A percentile compares a stretch with the other conserved stretches of the same genome.
Conservation (phyloP, 2,888 invertebrate genomes). For the Spodoptera exigua region DNA sequence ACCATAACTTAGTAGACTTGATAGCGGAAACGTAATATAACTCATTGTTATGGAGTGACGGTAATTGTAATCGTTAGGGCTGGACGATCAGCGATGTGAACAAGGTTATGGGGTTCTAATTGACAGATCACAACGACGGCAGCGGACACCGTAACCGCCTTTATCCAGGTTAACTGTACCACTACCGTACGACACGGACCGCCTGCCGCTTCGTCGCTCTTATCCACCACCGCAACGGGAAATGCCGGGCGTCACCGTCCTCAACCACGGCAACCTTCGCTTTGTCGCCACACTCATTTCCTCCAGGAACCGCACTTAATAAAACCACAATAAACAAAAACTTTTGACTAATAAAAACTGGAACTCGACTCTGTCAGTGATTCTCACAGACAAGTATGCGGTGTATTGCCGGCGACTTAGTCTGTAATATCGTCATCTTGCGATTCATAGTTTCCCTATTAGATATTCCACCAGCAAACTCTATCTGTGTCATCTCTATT, state of each 20-base stretch:
- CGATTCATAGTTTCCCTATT: slow-evolving; percentile 64
- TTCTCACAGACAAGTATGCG: slow-evolving; percentile 65
- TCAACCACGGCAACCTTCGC: slow-evolving; percentile 62
- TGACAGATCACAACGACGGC: slow-evolving; percentile 79
- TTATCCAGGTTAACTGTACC: slow-evolving; percentile 82
- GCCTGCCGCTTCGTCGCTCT: slow-evolving; percentile 62
- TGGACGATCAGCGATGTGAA: slow-evolving; percentile 73
- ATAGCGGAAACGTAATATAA: slow-evolving; percentile 50
- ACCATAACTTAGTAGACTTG: slow-evolving; percentile 43
- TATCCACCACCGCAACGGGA: slow-evolving; percentile 79
- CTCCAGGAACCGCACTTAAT: slow-evolving; percentile 72
- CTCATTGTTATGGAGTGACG: slow-evolving; percentile 48
- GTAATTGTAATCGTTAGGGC: slow-evolving; percentile 70
- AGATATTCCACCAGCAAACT: slow-evolving; percentile 70
- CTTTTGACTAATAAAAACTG: slow-evolving; percentile 55
- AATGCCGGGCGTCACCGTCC: slow-evolving; percentile 68
- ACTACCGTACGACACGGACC: slow-evolving; percentile 79
- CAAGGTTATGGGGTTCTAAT: slow-evolving; percentile 81
- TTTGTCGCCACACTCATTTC: slow-evolving; percentile 74
- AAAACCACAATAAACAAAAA: slow-evolving; percentile 71
- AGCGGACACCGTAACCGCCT: slow-evolving; percentile 78
- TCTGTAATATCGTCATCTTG: slow-evolving; percentile 50
- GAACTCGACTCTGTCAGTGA: slow-evolving; percentile 37
- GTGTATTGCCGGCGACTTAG: slow-evolving; percentile 32
- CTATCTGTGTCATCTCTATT: slow-evolving; percentile 81